Evolutionary conservation across 2,888 invertebrate species (phyloP).

Genomic region (Eubasilissa splendida): DNA sequence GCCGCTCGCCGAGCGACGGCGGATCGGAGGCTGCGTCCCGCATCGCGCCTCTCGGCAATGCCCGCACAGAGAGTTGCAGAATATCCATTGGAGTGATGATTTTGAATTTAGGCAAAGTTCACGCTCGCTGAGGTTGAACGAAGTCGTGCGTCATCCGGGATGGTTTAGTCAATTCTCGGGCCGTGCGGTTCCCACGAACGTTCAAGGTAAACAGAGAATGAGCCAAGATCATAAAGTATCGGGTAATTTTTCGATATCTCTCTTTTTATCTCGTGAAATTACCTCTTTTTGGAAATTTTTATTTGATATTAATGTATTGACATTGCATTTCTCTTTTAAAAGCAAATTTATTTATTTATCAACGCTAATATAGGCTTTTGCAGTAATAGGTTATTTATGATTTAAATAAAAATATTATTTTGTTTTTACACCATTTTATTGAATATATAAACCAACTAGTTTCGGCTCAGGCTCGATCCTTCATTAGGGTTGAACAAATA

Average conservation of each 20-base stretch:
- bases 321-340: too few relatives aligned
- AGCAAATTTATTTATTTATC: too few relatives aligned
- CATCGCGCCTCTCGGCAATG: conserved; percentile 24
- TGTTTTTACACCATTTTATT: too few relatives aligned
- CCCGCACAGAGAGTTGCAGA: conserved; percentile 6
- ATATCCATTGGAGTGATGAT: not conserved
- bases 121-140: not conserved
- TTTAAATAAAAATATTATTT: too few relatives aligned
- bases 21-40: conserved; percentile 21
- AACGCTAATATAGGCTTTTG: too few relatives aligned
- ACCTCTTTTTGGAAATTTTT: not conserved
- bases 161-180: conserved; percentile 15
- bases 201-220: conserved; percentile 27
- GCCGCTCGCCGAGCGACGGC: conserved; percentile 19
- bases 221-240: conserved; percentile 30
- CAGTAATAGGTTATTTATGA: too few relatives aligned
- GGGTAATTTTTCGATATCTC: not conserved
- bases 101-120: conserved; percentile 10
- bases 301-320: too few relatives aligned
- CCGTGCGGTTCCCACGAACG: conserved; percentile 16
- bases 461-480: too few relatives aligned
- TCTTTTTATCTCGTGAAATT: conserved; percentile 27
- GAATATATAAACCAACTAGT: too few relatives aligned
- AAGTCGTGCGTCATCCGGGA: not conserved
- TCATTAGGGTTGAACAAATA: too few relatives aligned